A percentile compares a stretch with the other conserved stretches of the same genome.
Conservation (phyloP, 2,113 vertebrate species). For the Cairina moschata region DNA sequence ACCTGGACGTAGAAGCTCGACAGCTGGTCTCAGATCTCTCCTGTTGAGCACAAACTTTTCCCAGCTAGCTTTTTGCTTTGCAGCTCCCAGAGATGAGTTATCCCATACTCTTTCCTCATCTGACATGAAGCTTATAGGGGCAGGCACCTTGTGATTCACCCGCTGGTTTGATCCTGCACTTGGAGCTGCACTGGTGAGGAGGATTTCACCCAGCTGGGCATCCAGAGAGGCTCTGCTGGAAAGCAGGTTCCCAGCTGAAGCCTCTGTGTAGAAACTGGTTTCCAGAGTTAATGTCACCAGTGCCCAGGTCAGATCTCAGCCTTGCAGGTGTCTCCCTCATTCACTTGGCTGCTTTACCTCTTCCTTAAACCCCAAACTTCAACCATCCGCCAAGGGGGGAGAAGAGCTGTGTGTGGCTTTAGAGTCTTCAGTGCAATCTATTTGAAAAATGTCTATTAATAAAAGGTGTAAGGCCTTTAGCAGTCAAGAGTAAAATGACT, state of each 20-base stretch:
- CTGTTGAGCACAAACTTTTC: background rate
- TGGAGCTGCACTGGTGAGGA: background rate
- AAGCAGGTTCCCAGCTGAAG: background rate
- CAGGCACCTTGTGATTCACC: background rate
- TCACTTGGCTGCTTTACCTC: background rate
- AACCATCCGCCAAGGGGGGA: background rate
- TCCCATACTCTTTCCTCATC: background rate
- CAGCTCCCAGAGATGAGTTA: background rate
- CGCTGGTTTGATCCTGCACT: background rate
- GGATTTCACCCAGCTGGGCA: background rate
- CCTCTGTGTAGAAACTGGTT: background rate
- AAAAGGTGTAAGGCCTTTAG: constrained; percentile 24
- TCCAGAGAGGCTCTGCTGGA: too few species aligned
- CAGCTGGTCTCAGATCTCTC: background rate
- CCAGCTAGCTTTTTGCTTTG: background rate
- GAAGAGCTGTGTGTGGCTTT: background rate
- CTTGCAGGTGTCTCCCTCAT: background rate
- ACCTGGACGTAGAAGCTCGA: background rate
- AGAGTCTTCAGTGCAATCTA: background rate
- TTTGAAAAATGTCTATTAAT: background rate
- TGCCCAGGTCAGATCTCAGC: background rate
- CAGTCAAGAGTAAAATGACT: background rate
- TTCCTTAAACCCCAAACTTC: background rate
- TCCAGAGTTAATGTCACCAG: background rate
- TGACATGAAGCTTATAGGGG: background rate